Base-by-base conservation (phyloP, 1,140 invertebrate species). In the Procambarus clarkii region DNA sequence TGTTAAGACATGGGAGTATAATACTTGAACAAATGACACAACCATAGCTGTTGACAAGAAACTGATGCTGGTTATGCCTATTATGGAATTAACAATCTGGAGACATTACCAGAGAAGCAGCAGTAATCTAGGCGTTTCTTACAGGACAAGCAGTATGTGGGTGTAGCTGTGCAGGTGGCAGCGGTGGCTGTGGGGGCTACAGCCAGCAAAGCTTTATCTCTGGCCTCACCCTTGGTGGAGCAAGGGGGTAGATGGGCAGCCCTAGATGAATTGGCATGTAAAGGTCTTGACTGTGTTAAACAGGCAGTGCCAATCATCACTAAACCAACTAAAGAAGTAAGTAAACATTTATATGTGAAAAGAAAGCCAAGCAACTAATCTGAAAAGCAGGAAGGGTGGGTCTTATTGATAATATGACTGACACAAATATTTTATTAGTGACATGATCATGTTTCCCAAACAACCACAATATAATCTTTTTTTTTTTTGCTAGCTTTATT, bases 241-340 rank as follows among this genome's bases (percentile, higher is more conserved):
- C 18, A 11, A 2, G 45, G 18, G 79, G 50, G 48, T 13, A 50
- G 79, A 9, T 81, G 79, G 79, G 21, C 48, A 50, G 45, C 50
- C 79, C 21, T 81, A n/a, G 79, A 81, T 7, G 15, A 48, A n/a
- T 81, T 48, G 79, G 79, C 79, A 54, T 81, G 79, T n/a, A 50
- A n/a, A 11, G 79, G 79, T 13, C 48, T 81, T n/a, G 79, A 81
- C 24, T 21, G 50, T 58, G 79, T 81, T 3, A 45, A 81, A 50
- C 3, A 82, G 54, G 80, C 80, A 60, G 50, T 44, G 21, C 80
- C 80, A 8, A 60, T 82, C 50, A 82, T 82, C 50, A 82, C 54
- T 58, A 54, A 82, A 46, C 54, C 54, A 24, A 82, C 79, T 82
- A 60, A 7, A 50, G 79, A 81, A 50, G 79, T 81, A 4, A 54